Base-by-base conservation (phyloP, 1,140 invertebrate genomes). In the Eriocheir sinensis region DNA sequence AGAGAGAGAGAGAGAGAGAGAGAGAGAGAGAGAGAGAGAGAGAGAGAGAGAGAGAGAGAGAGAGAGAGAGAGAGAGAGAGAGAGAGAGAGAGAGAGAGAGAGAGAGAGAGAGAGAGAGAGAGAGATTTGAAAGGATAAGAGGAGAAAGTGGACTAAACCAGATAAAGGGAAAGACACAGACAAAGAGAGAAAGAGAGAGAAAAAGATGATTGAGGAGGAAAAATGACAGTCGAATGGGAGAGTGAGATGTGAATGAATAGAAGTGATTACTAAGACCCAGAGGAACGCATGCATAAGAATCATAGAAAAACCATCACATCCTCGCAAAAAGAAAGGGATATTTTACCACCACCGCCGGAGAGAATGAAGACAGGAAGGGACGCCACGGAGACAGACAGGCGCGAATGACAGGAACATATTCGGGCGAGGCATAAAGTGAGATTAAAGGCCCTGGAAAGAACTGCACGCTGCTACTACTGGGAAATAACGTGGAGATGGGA, bases 1-100 rank as follows among this genome's bases (percentile, higher is more conserved):
- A 27, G 53, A 60, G 3, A 9, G 27, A 60, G 9, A 3, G 9
- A 60, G 6, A 6, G 53, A 60, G 53, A 60, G 53, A 60, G 53
- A 60, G 53, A 60, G 53, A 60, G 53, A 60, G 53, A 60, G 53
- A 60, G 53, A 60, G 53, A 60, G 53, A 60, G 53, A 60, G 53
- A 60, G 53, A 60, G 53, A 60, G 53, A 60, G 53, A 60, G 53
- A 60, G 53, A 60, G 53, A 60, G 53, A 60, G 53, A 60, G 53
- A 60, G 53, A 60, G 53, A 60, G 53, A 8, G 53, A 60, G 53
- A 60, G 53, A 8, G 53, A 60, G 53, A 60, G 53, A 8, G 53
- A 60, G 17, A 21, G 53, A 8, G 17, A 60, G 17, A 4, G 15
- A 48, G 4, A 4, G 44, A 15, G 44, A 48, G 27, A n/a, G n/a